Evolutionary conservation across 2,888 invertebrate species (phyloP).

Genomic region (Psylliodes chrysocephalus): DNA sequence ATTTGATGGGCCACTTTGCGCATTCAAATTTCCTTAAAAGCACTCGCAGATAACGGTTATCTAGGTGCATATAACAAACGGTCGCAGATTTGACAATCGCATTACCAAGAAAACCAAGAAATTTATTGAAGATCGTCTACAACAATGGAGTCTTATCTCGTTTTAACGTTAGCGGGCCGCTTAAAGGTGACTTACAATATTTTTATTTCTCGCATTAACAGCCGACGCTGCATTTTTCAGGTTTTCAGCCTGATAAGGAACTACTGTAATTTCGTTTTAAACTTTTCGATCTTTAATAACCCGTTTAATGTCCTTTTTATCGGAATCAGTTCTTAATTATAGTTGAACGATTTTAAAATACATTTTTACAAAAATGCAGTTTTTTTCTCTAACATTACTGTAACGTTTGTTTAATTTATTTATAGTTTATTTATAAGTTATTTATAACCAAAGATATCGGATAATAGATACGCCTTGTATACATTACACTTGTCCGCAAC

Average conservation of each 20-base stretch:
- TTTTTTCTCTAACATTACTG: no score
- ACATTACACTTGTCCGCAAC: no score
- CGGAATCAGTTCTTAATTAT: no score
- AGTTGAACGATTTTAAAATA: no score
- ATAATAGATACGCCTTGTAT: no score
- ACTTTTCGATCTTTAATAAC: neutral
- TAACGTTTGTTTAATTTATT: no score
- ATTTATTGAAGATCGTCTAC: constrained; percentile 6
- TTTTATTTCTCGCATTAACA: constrained; percentile 2
- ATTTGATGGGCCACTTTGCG: constrained; percentile 28
- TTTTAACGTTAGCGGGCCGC: neutral
- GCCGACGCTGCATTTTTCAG: neutral
- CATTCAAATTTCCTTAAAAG: constrained; percentile 31
- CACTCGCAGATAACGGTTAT: constrained; percentile 22
- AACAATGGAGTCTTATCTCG: constrained; percentile 8
- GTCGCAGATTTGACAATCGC: constrained; percentile 16
- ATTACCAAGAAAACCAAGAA: constrained; percentile 8
- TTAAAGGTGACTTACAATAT: neutral
- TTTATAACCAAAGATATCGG: no score
- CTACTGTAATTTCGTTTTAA: neutral
- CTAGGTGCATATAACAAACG: constrained; percentile 27
- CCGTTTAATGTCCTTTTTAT: neutral
- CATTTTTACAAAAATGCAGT: no score
- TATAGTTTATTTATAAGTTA: no score
- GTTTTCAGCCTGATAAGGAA: neutral